These are phyloP conservation scores for Polylopha cassiicola DNA, from an alignment of 2,888 invertebrate species.

Conservation along the genomic window DNA sequence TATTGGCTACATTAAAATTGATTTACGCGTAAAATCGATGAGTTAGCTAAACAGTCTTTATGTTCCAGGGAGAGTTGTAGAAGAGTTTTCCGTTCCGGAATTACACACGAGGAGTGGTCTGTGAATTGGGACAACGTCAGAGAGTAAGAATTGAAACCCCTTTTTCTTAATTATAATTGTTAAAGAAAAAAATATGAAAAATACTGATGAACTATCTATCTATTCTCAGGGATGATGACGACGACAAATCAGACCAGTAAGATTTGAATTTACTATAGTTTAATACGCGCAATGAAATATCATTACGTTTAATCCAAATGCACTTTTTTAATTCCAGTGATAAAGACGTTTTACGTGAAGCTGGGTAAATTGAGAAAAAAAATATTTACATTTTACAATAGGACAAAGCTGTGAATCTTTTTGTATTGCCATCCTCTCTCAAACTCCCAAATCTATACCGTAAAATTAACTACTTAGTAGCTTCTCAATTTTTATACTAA, in stretches of 20 bases:
- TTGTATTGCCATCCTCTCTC: too few relatives aligned
- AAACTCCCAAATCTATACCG: too few relatives aligned
- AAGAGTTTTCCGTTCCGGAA: slow-evolving; percentile 64
- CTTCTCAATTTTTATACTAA: too few relatives aligned
- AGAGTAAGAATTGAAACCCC: slow-evolving; percentile 39
- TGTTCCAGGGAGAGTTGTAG: slow-evolving; percentile 54
- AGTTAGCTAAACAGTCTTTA: background rate
- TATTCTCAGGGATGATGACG: slow-evolving; percentile 26
- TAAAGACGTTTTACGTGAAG: slow-evolving; percentile 20
- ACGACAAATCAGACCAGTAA: slow-evolving; percentile 21
- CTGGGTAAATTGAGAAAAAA: slow-evolving; percentile 28
- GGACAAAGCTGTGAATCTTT: too few relatives aligned
- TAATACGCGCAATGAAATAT: slow-evolving; percentile 27
- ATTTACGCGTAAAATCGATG: background rate
- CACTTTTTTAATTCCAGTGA: slow-evolving; percentile 27
- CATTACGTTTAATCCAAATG: slow-evolving; percentile 16
- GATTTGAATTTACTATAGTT: background rate
- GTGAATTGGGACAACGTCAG: slow-evolving; percentile 56
- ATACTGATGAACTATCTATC: too few relatives aligned
- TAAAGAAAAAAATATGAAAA: too few relatives aligned
- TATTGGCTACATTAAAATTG: too few relatives aligned
- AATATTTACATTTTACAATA: slow-evolving; percentile 9
- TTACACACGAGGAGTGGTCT: slow-evolving; percentile 63
- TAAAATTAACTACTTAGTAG: too few relatives aligned
- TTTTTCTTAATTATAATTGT: background rate